Evolutionary conservation across 2,888 invertebrate species (phyloP), one percentile per base, ranked within the genome.

Genomic region (Acheta domesticus): DNA sequence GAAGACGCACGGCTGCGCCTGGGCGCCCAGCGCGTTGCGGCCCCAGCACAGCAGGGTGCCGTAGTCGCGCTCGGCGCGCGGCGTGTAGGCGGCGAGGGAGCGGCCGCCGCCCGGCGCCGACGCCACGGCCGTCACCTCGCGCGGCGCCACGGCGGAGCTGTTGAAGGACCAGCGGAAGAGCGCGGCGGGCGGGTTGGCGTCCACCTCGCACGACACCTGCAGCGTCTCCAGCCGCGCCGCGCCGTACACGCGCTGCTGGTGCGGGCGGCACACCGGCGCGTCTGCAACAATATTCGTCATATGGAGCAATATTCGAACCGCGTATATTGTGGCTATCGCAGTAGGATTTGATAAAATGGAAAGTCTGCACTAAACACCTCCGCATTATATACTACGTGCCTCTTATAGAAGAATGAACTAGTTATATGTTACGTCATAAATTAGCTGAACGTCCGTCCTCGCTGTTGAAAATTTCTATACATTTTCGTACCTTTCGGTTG

Each of bases 111-210:
- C 84, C 74, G 85, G 83, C n/a, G 84, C 84, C 62, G 84, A 83
- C 12, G 85, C 84, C 49, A 83, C 82, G 79, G 78, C 81, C 19
- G 81, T 81, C 12, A 83, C 81, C 48, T 82, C 79, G 14, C 80
- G 80, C 16, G 83, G 79, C 49, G 82, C 82, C 1, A 83, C 82
- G 8, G 82, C 82, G 2, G 83, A 83, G 83, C 86, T 87, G 83
- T 88, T 88, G 84, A 87, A 86, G 77, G 84, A 84, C 86, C 86
- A 86, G 75, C 85, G 84, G 82, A 85, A 86, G 78, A 82, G 82
- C 2, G 83, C 80, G 73, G 85, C 85, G 20, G 84, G 83, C 0
- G 88, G 88, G 83, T 87, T 86, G 78, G 87, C 86, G 80, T 87
- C 86, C 20, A 88, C 87, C 76, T 86, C 80, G 74, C 84, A 84